phyloP scores from a whole-genome alignment of 2,797 vertebrate genomes.

The Periparus ater region DNA sequence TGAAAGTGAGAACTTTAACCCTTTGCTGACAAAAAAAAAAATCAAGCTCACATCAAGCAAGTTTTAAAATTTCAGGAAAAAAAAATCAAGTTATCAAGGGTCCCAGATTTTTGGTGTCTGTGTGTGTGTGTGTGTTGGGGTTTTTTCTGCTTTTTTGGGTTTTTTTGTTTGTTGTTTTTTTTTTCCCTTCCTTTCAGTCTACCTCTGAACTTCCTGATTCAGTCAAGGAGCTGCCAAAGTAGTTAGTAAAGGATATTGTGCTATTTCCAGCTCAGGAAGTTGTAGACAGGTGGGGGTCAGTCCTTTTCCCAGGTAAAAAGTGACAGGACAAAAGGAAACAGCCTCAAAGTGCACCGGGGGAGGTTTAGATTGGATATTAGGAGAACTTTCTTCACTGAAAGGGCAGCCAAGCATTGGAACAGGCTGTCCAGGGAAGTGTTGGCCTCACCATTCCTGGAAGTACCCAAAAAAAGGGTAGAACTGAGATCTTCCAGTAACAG shows the following conservation, averaged over 20 bases:
- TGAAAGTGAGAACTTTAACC: conserved; percentile 25
- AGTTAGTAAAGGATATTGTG: conserved; percentile 31
- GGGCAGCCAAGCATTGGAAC: neutral
- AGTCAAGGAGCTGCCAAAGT: conserved; percentile 36
- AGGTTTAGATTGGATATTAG: neutral
- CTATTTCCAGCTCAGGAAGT: conserved; percentile 35
- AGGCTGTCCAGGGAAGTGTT: neutral
- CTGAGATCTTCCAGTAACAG: neutral
- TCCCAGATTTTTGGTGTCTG: neutral
- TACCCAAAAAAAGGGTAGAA: neutral
- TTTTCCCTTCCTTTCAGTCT: neutral
- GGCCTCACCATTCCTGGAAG: neutral
- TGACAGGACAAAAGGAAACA: neutral
- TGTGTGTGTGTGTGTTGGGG: neutral
- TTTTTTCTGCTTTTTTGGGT: neutral
- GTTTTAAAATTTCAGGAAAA: neutral
- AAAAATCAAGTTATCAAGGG: neutral
- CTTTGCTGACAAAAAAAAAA: conserved; percentile 12
- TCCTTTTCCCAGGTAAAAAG: neutral
- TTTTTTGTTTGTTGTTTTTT: neutral
- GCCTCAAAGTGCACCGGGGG: neutral
- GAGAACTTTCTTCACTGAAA: neutral
- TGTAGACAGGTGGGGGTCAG: conserved; percentile 8
- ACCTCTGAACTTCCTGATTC: conserved; percentile 46
- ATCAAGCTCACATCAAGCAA: neutral